Conservation (phyloP, 1,140 invertebrate genomes). For the Ladona fulva region DNA sequence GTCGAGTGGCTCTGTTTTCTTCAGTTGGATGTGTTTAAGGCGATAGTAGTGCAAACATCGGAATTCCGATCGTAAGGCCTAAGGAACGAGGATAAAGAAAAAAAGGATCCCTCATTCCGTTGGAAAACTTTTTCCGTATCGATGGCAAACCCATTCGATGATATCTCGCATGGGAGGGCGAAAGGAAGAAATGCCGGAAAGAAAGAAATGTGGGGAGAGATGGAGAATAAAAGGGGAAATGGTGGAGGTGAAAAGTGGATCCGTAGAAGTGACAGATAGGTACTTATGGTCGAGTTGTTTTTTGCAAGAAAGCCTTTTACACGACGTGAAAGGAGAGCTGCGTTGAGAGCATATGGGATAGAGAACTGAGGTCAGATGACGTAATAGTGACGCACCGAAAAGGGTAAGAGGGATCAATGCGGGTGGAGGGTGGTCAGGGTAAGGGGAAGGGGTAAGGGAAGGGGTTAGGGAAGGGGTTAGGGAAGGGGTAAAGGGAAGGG, state of each 20-base stretch:
- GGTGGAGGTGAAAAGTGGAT: neutral
- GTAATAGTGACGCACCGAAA: neutral
- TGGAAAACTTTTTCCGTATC: too few relatives aligned
- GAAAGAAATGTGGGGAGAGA: too few relatives aligned
- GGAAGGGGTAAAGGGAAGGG: neutral
- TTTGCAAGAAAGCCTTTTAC: neutral
- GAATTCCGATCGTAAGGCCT: too few relatives aligned
- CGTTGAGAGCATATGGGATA: neutral
- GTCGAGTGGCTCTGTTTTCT: too few relatives aligned
- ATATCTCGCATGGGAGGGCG: too few relatives aligned
- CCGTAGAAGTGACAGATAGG: neutral
- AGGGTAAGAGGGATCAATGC: neutral
- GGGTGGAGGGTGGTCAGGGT: neutral
- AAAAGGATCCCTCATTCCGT: too few relatives aligned
- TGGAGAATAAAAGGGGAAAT: neutral
- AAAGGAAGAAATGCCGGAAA: too few relatives aligned
- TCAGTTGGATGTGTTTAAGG: too few relatives aligned
- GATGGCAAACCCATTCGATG: too few relatives aligned
- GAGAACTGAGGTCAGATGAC: constrained; percentile 1
- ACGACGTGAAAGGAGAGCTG: neutral
- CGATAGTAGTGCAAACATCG: too few relatives aligned
- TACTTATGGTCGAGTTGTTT: neutral
- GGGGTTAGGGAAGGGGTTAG: neutral
- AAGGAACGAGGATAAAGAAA: too few relatives aligned
- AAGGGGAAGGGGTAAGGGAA: neutral